Evolutionary conservation across 1,140 invertebrate genomes (phyloP).

Genomic region (Bombyx mori): ASM3026992v2 NC_085129.1:2593501-2594000

Average conservation of each 20-base stretch:
- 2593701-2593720: slow-evolving; percentile 75
- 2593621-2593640: no score
- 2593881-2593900: slow-evolving; percentile 82
- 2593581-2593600: no score
- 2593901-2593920: slow-evolving; percentile 86
- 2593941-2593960: slow-evolving; percentile 63
- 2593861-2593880: slow-evolving; percentile 74
- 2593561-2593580: no score
- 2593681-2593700: slow-evolving; percentile 10
- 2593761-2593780: slow-evolving; percentile 76
- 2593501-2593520: no score
- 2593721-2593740: slow-evolving; percentile 74
- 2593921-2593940: slow-evolving; percentile 78
- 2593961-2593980: slow-evolving; percentile 80
- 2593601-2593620: no score
- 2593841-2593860: slow-evolving; percentile 76
- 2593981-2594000: slow-evolving; percentile 69
- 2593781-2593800: slow-evolving; percentile 77
- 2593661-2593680: no score
- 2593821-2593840: slow-evolving; percentile 76
- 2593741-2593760: slow-evolving; percentile 73
- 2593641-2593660: no score
- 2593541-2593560: no score
- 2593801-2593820: slow-evolving; percentile 73
- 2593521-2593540: no score